Percentiles rank a stretch among this genome's conserved stretches.
These are phyloP conservation scores for Pollenia labialis DNA, from an alignment of 2,888 invertebrate species.

Conservation along the genomic window DNA sequence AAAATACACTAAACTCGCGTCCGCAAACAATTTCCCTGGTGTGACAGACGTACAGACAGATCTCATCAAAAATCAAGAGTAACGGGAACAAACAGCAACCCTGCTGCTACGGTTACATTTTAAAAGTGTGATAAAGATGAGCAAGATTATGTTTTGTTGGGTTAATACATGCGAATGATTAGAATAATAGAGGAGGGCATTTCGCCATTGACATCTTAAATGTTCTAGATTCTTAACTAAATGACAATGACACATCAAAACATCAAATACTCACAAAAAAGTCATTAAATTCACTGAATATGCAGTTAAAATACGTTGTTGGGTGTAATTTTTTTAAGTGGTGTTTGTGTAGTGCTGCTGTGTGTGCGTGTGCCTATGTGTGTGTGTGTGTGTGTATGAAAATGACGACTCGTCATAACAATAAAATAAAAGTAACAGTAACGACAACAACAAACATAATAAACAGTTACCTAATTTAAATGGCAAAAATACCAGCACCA, in stretches of 20 bases:
- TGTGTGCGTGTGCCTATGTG: not conserved
- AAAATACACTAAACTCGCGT: constrained; percentile 66
- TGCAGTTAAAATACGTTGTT: constrained; percentile 71
- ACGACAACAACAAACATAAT: constrained; percentile 43
- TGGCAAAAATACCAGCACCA: constrained; percentile 50
- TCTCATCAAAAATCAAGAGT: constrained; percentile 53
- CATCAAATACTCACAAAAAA: constrained; percentile 79
- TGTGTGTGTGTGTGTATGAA: constrained; percentile 34
- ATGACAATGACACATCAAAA: constrained; percentile 75
- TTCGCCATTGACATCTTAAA: constrained; percentile 81
- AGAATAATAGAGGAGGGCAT: constrained; percentile 55
- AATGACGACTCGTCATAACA: constrained; percentile 59
- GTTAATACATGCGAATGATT: constrained; percentile 47
- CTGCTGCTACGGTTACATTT: constrained; percentile 37
- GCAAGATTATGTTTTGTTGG: constrained; percentile 45
- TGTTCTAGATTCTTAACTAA: constrained; percentile 81
- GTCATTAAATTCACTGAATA: constrained; percentile 83
- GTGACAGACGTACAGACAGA: constrained; percentile 58
- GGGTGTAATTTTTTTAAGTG: constrained; percentile 74
- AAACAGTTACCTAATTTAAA: constrained; percentile 71
- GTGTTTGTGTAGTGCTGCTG: constrained; percentile 52
- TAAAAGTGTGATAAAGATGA: constrained; percentile 42
- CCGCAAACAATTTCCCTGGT: constrained; percentile 58
- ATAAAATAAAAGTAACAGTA: constrained; percentile 71
- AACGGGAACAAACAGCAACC: constrained; percentile 22